Evolutionary conservation across 2,797 vertebrate genomes (phyloP).

Genomic region (Sebastiscus albofasciatus): DNA sequence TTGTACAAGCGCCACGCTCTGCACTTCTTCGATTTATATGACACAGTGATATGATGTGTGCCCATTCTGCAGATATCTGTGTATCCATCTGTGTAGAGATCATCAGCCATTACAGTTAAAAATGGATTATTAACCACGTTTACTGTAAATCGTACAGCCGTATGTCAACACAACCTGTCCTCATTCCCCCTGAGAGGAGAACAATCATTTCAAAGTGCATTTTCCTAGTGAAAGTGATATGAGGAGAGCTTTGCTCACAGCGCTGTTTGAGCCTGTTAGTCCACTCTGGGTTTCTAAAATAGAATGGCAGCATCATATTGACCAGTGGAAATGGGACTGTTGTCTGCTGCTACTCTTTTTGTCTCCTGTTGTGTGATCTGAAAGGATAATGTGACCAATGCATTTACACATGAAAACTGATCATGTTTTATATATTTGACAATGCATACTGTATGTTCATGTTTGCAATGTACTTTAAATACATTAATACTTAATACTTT

Average conservation of each 20-base stretch:
- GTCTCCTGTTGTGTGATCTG: background rate
- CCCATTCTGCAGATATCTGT: background rate
- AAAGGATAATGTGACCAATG: background rate
- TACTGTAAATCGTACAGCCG: conserved; percentile 22
- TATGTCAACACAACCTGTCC: background rate
- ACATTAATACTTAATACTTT: background rate
- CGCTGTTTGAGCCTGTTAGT: background rate
- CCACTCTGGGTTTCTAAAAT: conserved; percentile 25
- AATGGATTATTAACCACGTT: conserved; percentile 6
- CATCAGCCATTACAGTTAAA: background rate
- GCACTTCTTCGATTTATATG: background rate
- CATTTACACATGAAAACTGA: background rate
- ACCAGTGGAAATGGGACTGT: conserved; percentile 17
- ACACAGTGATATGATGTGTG: background rate
- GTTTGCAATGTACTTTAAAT: background rate
- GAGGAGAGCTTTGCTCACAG: conserved; percentile 19
- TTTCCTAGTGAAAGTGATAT: conserved; percentile 39
- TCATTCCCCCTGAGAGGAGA: background rate
- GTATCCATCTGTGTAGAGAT: background rate
- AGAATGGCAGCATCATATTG: conserved; percentile 12
- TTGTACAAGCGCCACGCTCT: background rate
- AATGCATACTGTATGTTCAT: background rate
- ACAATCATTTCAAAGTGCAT: conserved; percentile 45
- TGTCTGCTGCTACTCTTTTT: background rate
- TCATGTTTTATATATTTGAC: background rate